Evolutionary conservation across 2,113 vertebrate species (phyloP), one percentile per base, ranked within the genome.

Genomic region (Sarotherodon lohbergeri): DNA sequence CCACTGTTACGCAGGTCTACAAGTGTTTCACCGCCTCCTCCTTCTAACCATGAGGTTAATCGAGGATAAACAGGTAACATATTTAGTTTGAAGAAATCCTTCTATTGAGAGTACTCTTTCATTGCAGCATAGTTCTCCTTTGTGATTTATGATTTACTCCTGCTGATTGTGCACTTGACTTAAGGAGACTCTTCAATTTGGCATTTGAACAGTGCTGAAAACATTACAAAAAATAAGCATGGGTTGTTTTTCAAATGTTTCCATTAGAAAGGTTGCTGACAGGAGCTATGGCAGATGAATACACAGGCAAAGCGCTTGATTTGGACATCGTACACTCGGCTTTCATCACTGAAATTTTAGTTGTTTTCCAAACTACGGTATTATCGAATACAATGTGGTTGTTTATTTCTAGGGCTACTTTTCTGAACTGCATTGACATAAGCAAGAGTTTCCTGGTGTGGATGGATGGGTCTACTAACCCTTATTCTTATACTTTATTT

Each of bases 1-100:
- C 6, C 10, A 10, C 7, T 0, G 22, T 80, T 14, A 73, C 14
- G 3, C 43, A 9, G 7, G 50, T 56, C 46, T 66, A 16, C 14
- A 29, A 34, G 63, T 22, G 80, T 55, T 66, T 83, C 14, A 2
- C 17, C 17, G 19, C 34, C 50, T 66, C 41, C 46, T 41, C 41
- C 7, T n/a, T 66, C 17, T 7, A 5, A 13, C 16, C 10, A 3
- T 0, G 7, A 83, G 79, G 86, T 76, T 85, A 79, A 87, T 14
- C n/a, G 6, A 57, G 73, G 88, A 90, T 55, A 63, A 91, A 71
- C 59, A 36, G 43, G 73, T 81, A 66, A 80, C 66, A 29, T n/a
- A 34, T 34, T 52, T 78, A 5, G 13, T 4, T 41, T 19, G 82
- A 80, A 55, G 50, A 80, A 54, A 71, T 71, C 0, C 68, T 17